Conservation (phyloP, 23 tunicate species). For the Trididemnum nubilum region DNA sequence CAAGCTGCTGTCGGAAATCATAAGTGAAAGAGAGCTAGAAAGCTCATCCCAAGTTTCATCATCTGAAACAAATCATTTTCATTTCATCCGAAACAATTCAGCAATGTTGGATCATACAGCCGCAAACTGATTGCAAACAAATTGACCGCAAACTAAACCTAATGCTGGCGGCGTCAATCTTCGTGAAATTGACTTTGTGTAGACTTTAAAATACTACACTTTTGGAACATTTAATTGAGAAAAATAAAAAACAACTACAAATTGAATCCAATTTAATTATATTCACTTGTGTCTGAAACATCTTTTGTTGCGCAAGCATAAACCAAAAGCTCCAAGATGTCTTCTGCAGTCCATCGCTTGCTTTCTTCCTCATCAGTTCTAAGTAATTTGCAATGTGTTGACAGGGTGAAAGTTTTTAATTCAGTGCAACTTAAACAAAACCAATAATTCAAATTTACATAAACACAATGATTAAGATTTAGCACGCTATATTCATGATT, state of each 20-base stretch:
- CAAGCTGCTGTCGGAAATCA: slow-evolving; percentile 8
- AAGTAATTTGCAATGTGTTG: too few relatives aligned
- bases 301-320: slow-evolving; percentile 14
- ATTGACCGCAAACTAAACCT: too few relatives aligned
- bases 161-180: too few relatives aligned
- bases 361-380: slow-evolving; percentile 8
- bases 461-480: not conserved
- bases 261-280: too few relatives aligned
- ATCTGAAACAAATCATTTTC: not conserved
- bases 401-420: too few relatives aligned
- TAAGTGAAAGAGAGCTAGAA: slow-evolving; percentile 34
- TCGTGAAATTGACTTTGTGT: too few relatives aligned
- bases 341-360: slow-evolving; percentile 30
- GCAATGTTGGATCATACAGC: too few relatives aligned
- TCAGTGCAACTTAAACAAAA: not conserved
- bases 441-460: not conserved
- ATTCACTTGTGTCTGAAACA: slow-evolving; percentile 15
- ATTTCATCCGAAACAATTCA: not conserved
- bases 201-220: too few relatives aligned
- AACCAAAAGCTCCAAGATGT: slow-evolving; percentile 8
- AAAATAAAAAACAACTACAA: too few relatives aligned
- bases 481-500: not conserved
- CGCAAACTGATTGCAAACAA: too few relatives aligned
- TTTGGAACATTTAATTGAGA: too few relatives aligned
- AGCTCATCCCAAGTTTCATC: slow-evolving; percentile 34